Conservation (phyloP, 2,888 invertebrate species). For the Antheraea yamamai region DNA sequence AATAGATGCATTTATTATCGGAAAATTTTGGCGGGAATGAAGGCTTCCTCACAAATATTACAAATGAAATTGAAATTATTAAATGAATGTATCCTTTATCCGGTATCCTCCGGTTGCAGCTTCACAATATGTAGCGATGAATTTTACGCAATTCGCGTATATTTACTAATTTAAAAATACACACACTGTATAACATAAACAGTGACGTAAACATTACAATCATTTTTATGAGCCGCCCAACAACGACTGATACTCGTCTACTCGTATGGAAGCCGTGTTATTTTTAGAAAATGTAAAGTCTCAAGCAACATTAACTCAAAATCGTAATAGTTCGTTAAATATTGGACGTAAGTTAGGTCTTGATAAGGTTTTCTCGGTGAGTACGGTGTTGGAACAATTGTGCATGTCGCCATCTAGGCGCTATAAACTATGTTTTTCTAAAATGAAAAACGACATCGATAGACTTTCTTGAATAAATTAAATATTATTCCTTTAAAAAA, state of each 20-base stretch:
- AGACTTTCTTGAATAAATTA: too few relatives aligned
- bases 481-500: too few relatives aligned
- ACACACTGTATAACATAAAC: background rate
- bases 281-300: background rate
- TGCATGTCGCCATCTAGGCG: too few relatives aligned
- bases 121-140: background rate
- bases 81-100: background rate
- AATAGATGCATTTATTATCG: background rate
- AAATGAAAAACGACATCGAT: too few relatives aligned
- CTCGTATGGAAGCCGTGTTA: background rate
- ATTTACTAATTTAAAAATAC: constrained; percentile 4
- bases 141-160: constrained; percentile 4
- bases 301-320: background rate
- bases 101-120: background rate
- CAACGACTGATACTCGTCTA: background rate
- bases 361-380: too few relatives aligned
- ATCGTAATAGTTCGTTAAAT: too few relatives aligned
- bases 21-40: background rate
- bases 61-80: background rate
- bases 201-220: constrained; percentile 7
- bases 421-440: too few relatives aligned
- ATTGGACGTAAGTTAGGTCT: too few relatives aligned
- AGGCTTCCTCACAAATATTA: background rate
- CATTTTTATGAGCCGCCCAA: background rate
- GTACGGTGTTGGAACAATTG: too few relatives aligned